These are phyloP conservation scores for Ictalurus furcatus DNA, from an alignment of 2,113 vertebrate genomes.

Conservation along the genomic window DNA sequence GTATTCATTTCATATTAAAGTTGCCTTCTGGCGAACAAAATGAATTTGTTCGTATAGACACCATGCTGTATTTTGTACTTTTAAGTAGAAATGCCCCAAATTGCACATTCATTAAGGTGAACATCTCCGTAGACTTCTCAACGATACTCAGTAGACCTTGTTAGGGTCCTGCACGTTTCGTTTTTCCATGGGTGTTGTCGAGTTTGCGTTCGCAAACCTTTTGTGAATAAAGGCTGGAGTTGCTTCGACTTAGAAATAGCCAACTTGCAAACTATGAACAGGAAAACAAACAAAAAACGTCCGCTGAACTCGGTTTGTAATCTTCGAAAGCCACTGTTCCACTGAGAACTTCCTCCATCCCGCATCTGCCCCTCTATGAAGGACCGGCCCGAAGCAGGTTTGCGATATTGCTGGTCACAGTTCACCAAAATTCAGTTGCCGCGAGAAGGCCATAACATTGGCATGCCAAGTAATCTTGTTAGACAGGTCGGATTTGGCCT, in stretches of 20 bases:
- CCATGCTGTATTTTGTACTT: background rate
- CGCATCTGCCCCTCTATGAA: background rate
- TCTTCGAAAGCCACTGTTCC: background rate
- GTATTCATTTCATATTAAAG: background rate
- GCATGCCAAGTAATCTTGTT: background rate
- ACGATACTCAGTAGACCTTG: background rate
- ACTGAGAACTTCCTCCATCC: background rate
- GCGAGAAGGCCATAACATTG: background rate
- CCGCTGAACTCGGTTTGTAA: background rate
- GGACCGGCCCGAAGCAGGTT: background rate
- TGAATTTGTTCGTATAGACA: background rate
- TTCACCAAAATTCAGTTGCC: background rate
- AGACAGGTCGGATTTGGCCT: conserved; percentile 4
- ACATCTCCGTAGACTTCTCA: background rate
- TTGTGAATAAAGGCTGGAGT: background rate
- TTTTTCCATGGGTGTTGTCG: background rate
- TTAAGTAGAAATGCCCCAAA: background rate
- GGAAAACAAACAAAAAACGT: background rate
- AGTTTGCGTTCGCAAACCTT: background rate
- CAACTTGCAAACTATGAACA: background rate
- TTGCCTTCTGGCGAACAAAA: background rate
- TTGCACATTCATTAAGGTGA: background rate
- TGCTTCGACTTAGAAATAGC: background rate
- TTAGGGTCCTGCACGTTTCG: background rate
- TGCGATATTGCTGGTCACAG: background rate